Conservation (phyloP, 2,888 invertebrate species). For the Erebia palarica region DNA sequence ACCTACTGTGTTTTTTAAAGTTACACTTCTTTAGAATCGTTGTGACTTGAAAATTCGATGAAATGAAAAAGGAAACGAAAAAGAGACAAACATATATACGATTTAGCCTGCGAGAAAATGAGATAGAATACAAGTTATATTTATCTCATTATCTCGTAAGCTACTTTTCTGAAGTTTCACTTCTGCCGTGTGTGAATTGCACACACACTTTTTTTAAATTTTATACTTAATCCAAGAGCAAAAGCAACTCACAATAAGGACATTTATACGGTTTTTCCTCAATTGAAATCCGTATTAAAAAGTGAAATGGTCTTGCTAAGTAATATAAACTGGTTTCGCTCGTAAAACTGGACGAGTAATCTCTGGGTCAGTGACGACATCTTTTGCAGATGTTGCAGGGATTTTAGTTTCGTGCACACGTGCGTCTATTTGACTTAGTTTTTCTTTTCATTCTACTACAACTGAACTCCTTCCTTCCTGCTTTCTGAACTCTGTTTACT, state of each 20-base stretch:
- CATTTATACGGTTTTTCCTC: neutral
- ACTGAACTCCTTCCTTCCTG: neutral
- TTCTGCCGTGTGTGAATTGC: no score
- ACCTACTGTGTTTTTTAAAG: neutral
- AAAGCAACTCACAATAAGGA: neutral
- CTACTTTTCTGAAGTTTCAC: no score
- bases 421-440: neutral
- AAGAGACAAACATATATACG: no score
- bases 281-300: conserved; percentile 3
- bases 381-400: conserved; percentile 19
- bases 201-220: neutral
- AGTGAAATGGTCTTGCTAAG: conserved; percentile 7
- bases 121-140: no score
- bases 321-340: conserved; percentile 3
- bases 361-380: conserved; percentile 33
- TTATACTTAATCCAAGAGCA: neutral
- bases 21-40: no score
- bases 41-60: no score
- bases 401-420: neutral
- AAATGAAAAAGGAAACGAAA: no score
- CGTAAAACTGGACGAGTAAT: conserved; percentile 13
- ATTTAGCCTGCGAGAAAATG: no score
- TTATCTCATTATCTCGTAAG: no score
- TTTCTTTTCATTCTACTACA: neutral
- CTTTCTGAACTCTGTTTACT: no score